Base-by-base conservation (phyloP, 2,113 vertebrate genomes). In the Blennius ocellaris region DNA sequence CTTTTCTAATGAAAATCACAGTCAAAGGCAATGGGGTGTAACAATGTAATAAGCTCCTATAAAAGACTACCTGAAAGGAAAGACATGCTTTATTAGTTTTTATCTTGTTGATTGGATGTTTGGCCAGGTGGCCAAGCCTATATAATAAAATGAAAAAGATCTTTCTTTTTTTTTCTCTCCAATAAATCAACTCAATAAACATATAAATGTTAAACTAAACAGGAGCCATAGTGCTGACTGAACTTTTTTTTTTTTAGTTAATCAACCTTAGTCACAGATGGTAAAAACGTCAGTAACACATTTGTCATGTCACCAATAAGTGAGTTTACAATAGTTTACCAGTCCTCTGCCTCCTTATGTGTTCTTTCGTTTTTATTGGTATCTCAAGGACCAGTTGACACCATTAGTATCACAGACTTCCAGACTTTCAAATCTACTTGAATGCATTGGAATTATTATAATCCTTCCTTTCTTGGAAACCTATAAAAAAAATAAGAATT, bases 261-360 rank as follows among this genome's bases (percentile, higher is more conserved):
- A 12, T 37, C 16, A 57, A 17, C 37, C 6, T 72, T 45, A 51
- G 47, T 59, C 55, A 72, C 43, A 49, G 21, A 68, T 41, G 21
- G 0, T 16, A 50, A 56, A 73, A 9, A 11, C 55, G 58, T 76
- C 56, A 63, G 70, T 7, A 69, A 44, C 50, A 66, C 68, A 37
- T 60, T 48, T 2, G 1, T 69, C 15, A 47, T 16, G 62, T 53
- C 11, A 58, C 71, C 51, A 69, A 41, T 59, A 57, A 45, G 9
- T 68, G 56, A 83, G 77, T 75, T 60, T n/a, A n/a, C 21, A 51
- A 4, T 12, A 11, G 43, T 40, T 11, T 11, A 57, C 39, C 44
- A 52, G n/a, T 43, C 21, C 37, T 37, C 36, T 40, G 11, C 43
- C 38, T 44, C 15, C 8, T 45, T 6, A 53, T 30, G 8, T 62